Evolutionary conservation across 2,797 vertebrate species (phyloP), one percentile per base, ranked within the genome.

Genomic region (Morelia viridis): DNA sequence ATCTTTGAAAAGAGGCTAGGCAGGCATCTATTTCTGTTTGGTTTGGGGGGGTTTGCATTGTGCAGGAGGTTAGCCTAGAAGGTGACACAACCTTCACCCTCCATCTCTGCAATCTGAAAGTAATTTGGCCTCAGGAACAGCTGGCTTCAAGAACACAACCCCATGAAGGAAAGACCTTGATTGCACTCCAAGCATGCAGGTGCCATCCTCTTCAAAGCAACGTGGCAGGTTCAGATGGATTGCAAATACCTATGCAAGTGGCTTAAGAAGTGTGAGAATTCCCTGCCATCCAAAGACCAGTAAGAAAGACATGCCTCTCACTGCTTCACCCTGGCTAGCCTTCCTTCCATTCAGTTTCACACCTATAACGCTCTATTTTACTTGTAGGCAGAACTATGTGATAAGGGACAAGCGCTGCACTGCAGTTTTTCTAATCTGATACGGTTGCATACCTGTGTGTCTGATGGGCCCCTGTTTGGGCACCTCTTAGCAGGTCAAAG

Each of bases 401-500:
- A 97, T 97, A 98, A 97, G 96, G 97, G 96, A 96, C 97, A 94
- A 94, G 96, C 96, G 95, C 94, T 96, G 95, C 96, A 94, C 94
- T 92, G 93, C 96, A 97, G 95, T 95, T 90, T 35, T 92, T 95
- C 94, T 93, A 94, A 95, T 94, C 93, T 94, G 96, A 96, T 31
- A 94, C 96, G 94, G 92, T 93, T 91, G 94, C 93, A 94, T 97
- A 95, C 94, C 95, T 95, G 86, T 92, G 95, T 96, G 97, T 97
- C 97, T 97, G 97, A 96, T 96, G 96, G 97, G 96, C 96, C 97
- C 95, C 94, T 97, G 97, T 97, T 97, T 97, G 97, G 97, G 97
- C 98, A 98, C 94, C 97, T 96, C 95, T 93, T 96, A 96, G 97
- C 98, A 98, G 97, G 98, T 98, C 97, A 98, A 98, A 98, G 98